Percentiles rank a stretch among this genome's conserved stretches.
Evolutionary conservation across 2,797 vertebrate species (phyloP).

Genomic region (Catharus ustulatus): DNA sequence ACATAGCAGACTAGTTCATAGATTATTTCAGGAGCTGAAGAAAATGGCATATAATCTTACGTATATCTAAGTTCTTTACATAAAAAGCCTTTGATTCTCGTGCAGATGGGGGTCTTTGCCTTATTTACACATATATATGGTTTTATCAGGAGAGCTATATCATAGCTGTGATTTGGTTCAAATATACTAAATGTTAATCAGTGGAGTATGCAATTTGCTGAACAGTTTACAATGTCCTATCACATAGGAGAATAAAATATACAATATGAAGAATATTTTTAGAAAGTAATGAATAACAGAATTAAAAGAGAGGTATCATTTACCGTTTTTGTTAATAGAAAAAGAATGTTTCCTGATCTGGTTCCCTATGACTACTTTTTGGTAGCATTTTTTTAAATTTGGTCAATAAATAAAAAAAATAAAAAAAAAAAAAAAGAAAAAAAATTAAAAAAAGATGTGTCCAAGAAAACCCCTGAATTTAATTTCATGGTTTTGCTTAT

Average conservation of each 20-base stretch:
- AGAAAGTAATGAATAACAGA: not conserved
- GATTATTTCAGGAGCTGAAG: slow-evolving; percentile 1
- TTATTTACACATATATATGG: not conserved
- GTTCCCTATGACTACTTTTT: not conserved
- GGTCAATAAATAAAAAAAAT: not conserved
- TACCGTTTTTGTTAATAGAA: not conserved
- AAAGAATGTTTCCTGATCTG: not conserved
- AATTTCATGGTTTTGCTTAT: not conserved
- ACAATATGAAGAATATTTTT: not conserved
- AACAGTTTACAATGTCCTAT: not conserved
- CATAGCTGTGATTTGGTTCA: not conserved
- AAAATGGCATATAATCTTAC: not conserved
- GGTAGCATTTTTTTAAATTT: not conserved
- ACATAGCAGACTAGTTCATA: not conserved
- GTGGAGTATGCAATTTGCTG: not conserved
- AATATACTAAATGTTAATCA: not conserved
- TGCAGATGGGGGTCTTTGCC: not conserved
- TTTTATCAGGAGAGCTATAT: not conserved
- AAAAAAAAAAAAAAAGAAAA: too few relatives aligned
- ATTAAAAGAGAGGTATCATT: not conserved
- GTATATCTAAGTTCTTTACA: not conserved
- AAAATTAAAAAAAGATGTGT: too few relatives aligned
- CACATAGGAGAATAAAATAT: not conserved
- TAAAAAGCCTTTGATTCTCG: not conserved
- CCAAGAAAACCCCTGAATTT: not conserved